These are phyloP conservation scores for Amphiprion clarkii DNA, from an alignment of 2,797 vertebrate species.

Conservation along the genomic window DNA sequence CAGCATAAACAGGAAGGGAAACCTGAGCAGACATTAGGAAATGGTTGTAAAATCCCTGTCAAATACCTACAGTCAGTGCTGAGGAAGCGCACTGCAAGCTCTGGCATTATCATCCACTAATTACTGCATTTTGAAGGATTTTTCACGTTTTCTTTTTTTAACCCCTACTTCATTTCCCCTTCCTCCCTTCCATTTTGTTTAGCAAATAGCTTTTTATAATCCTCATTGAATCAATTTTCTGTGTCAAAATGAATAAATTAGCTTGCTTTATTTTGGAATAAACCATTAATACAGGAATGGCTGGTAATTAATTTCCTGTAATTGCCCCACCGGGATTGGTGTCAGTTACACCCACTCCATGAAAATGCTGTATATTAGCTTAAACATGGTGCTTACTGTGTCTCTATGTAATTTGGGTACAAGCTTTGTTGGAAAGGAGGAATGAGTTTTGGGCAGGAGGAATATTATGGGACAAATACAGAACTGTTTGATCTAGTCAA, in stretches of 20 bases:
- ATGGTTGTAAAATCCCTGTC: slow-evolving; percentile 54
- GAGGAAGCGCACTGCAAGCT: slow-evolving; percentile 48
- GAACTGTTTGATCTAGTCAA: slow-evolving; percentile 43
- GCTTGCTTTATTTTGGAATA: slow-evolving; percentile 86
- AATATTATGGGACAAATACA: background rate
- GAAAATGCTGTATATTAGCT: slow-evolving; percentile 79
- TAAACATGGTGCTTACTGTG: slow-evolving; percentile 73
- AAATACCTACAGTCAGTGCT: slow-evolving; percentile 61
- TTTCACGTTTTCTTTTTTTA: slow-evolving; percentile 81
- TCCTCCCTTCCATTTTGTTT: slow-evolving; percentile 81
- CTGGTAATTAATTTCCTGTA: slow-evolving; percentile 87
- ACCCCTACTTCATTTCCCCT: slow-evolving; percentile 75
- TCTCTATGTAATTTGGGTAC: slow-evolving; percentile 59
- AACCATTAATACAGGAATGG: slow-evolving; percentile 85
- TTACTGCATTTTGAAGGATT: slow-evolving; percentile 79
- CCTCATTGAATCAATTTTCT: slow-evolving; percentile 83
- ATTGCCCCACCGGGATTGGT: slow-evolving; percentile 86
- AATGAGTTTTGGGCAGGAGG: slow-evolving; percentile 14
- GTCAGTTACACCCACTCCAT: slow-evolving; percentile 83
- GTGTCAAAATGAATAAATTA: slow-evolving; percentile 86
- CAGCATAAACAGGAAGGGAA: slow-evolving; percentile 78
- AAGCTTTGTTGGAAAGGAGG: slow-evolving; percentile 36
- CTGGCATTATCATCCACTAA: slow-evolving; percentile 76
- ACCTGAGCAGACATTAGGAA: slow-evolving; percentile 68
- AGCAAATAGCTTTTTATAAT: slow-evolving; percentile 86